Base-by-base conservation (phyloP, 2,113 vertebrate genomes). In the Tragelaphus buxtoni region DNA sequence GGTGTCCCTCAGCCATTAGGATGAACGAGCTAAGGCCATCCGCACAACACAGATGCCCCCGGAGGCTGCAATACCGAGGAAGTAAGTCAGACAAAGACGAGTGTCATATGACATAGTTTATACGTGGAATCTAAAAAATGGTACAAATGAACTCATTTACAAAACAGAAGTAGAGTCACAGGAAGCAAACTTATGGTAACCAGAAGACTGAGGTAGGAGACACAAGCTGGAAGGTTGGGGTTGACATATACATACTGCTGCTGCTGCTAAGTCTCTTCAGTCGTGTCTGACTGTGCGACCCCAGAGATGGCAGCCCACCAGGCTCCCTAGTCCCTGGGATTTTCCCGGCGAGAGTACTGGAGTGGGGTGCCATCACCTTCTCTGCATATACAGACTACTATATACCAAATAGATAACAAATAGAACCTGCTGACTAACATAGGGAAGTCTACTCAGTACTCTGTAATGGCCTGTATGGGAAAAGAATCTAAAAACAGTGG, bases 211-310 rank as follows among this genome's bases (percentile, higher is more conserved):
- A 49, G 45, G 26, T 1, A 9, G 28, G 76, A 79, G 76, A 9
- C 9, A 18, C 0, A 20, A 20, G 11, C 47, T 32, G 45, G 28
- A 10, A 32, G 28, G 45, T 1, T 49, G 45, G 16, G 45, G 20
- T 6, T 11, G 45, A 79, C 45, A 7, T 10, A 10, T 2, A 20
- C 28, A 49, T 5, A 3, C 16, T 32, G 30, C 76, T 60, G 26
- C 58, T 30, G 58, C 58, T 13, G 26, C 58, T 28, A 1, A 28
- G 28, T 30, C 0, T 1, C 58, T 14, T 30, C 28, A 30, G 28
- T 61, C 5, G 0, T 61, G 60, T 61, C 12, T 0, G 1, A 61
- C 60, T 30, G 5, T 0, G 28, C 28, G 0, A 30, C 28, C 60
- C 60, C 60, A 61, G 7, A 28, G 28, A 30, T 28, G 30, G 28